These are phyloP conservation scores for Dasyornis broadbenti DNA, from an alignment of 2,113 vertebrate genomes.

Conservation along the genomic window DNA sequence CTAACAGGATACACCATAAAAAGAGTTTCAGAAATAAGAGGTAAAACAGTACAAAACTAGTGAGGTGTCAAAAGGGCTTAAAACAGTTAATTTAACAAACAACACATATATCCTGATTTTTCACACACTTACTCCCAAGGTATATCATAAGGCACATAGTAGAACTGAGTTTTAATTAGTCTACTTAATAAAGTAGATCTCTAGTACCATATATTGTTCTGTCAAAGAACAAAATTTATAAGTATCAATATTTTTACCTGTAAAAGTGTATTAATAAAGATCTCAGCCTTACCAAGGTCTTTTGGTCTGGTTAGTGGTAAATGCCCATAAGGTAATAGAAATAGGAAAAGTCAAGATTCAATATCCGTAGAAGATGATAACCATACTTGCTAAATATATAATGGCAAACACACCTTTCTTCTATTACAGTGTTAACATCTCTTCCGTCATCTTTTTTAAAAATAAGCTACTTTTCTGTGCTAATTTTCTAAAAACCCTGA, in stretches of 20 bases:
- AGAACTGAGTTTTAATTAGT: slow-evolving; percentile 98
- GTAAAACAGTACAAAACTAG: slow-evolving; percentile 99
- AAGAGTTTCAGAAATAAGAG: slow-evolving; percentile 98
- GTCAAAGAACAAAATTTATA: slow-evolving; percentile 94
- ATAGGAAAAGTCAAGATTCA: slow-evolving; percentile 84
- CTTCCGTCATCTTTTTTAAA: slow-evolving; percentile 79
- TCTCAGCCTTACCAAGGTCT: slow-evolving; percentile 88
- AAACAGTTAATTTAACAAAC: slow-evolving; percentile 97
- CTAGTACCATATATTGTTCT: slow-evolving; percentile 95
- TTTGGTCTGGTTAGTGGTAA: slow-evolving; percentile 98
- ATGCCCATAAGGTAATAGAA: slow-evolving; percentile 88
- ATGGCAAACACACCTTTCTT: slow-evolving; percentile 78
- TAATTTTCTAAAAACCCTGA: slow-evolving; percentile 94
- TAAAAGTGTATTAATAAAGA: slow-evolving; percentile 85
- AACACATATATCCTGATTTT: slow-evolving; percentile 99
- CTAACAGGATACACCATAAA: slow-evolving; percentile 99
- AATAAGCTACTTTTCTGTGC: slow-evolving; percentile 86
- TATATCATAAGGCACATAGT: slow-evolving; percentile 99
- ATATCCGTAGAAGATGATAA: slow-evolving; percentile 79
- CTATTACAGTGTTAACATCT: slow-evolving; percentile 82
- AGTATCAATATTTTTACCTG: slow-evolving; percentile 88
- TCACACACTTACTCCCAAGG: slow-evolving; percentile 99
- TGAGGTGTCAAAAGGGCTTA: slow-evolving; percentile 97
- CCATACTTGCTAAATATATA: slow-evolving; percentile 81
- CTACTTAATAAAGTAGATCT: slow-evolving; percentile 94